These are phyloP conservation scores for Poecilia picta DNA, from an alignment of 2,797 vertebrate genomes.

Conservation along the genomic window DNA sequence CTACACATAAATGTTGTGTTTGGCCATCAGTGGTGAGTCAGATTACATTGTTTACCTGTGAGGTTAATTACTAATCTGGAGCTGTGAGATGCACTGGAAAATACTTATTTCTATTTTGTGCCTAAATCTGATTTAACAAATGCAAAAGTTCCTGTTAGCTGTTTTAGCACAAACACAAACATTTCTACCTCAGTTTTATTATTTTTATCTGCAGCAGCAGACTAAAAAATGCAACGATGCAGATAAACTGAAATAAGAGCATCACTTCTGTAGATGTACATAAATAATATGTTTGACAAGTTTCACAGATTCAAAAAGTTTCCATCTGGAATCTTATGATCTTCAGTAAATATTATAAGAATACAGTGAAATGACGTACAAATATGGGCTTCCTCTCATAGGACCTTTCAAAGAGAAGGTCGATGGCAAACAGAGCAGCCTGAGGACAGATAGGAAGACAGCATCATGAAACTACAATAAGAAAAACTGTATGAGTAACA, in stretches of 20 bases:
- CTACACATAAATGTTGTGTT: neutral
- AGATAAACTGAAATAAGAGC: neutral
- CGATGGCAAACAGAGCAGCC: conserved; percentile 95
- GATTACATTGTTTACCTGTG: neutral
- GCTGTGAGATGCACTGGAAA: neutral
- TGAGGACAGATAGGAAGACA: conserved; percentile 54
- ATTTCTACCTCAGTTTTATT: neutral
- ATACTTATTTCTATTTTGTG: neutral
- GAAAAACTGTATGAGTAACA: neutral
- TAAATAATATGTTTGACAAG: neutral
- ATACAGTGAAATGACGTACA: conserved; percentile 78
- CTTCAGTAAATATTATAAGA: neutral
- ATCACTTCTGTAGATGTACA: neutral
- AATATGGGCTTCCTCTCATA: conserved; percentile 88
- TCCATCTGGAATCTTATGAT: neutral
- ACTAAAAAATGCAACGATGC: neutral
- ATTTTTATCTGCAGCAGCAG: neutral
- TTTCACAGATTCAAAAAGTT: neutral
- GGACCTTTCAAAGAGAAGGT: conserved; percentile 87
- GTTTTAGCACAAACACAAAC: neutral
- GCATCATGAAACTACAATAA: neutral
- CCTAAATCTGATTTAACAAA: neutral
- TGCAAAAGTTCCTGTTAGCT: neutral
- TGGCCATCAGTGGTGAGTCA: neutral
- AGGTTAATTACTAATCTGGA: neutral